These are phyloP conservation scores for Melanostoma scalare DNA, from an alignment of 2,888 invertebrate species.

Conservation along the genomic window DNA sequence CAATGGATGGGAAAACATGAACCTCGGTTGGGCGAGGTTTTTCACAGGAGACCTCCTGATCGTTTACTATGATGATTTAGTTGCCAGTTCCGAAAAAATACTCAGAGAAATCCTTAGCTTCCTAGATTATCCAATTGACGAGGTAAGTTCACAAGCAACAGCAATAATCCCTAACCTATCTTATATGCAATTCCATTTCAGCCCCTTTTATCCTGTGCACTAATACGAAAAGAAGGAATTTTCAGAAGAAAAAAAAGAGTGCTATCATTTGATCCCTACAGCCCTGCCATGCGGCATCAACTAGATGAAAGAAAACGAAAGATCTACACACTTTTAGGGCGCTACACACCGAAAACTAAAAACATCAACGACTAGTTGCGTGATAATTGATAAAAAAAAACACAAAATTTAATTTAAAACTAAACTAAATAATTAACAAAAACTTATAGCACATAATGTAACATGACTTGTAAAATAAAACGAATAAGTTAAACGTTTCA, in stretches of 20 bases:
- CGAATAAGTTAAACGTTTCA: constrained; percentile 47
- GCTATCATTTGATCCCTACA: constrained; percentile 88
- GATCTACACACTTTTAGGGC: constrained; percentile 82
- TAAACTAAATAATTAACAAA: constrained; percentile 20
- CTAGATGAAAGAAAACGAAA: constrained; percentile 83
- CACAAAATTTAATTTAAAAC: constrained; percentile 8
- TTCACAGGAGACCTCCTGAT: constrained; percentile 88
- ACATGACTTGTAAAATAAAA: constrained; percentile 36
- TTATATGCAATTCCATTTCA: constrained; percentile 74
- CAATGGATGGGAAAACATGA: constrained; percentile 87
- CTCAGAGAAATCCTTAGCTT: constrained; percentile 85
- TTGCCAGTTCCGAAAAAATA: constrained; percentile 84
- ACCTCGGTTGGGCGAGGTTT: constrained; percentile 87
- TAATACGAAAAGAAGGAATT: constrained; percentile 87
- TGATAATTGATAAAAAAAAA: constrained; percentile 51
- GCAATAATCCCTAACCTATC: background rate
- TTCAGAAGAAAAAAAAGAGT: constrained; percentile 87
- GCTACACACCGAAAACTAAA: constrained; percentile 62
- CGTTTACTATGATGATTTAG: constrained; percentile 88
- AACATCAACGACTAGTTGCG: constrained; percentile 66
- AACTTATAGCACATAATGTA: constrained; percentile 51
- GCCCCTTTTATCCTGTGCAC: constrained; percentile 84
- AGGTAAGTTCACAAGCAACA: constrained; percentile 82
- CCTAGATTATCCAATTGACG: constrained; percentile 83
- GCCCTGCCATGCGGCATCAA: constrained; percentile 84